phyloP scores from a whole-genome alignment of 1,140 invertebrate species.

The Rhagoletis zephyria region DNA sequence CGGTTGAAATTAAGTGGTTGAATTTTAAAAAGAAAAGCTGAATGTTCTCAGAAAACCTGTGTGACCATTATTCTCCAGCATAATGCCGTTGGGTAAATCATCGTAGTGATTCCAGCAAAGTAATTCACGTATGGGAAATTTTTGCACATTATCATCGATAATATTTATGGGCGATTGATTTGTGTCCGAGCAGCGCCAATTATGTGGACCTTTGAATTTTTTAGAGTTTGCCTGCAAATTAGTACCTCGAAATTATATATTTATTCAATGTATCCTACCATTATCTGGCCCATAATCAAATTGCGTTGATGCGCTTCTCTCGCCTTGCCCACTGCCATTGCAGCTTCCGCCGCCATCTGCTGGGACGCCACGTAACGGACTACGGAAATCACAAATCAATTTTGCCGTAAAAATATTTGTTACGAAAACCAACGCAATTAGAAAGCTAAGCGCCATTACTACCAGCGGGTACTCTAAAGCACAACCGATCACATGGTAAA shows the following conservation, averaged over 20 bases:
- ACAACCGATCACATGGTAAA: conserved; percentile 33
- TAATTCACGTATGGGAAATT: conserved; percentile 65
- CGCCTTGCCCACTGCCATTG: neutral
- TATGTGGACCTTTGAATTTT: conserved; percentile 68
- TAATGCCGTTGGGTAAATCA: conserved; percentile 65
- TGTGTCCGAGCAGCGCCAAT: conserved; percentile 65
- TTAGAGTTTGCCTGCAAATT: conserved; percentile 53
- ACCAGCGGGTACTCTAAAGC: conserved; percentile 54
- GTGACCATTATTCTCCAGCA: conserved; percentile 67
- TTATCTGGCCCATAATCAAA: conserved; percentile 53
- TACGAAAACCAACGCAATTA: conserved; percentile 53
- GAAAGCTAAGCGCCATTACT: conserved; percentile 48
- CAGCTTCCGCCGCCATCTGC: neutral
- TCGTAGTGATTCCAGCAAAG: conserved; percentile 71
- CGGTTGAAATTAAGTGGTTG: neutral
- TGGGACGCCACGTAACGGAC: neutral
- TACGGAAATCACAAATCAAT: conserved; percentile 55
- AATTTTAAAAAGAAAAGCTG: neutral
- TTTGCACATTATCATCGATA: conserved; percentile 62
- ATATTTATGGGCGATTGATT: conserved; percentile 74
- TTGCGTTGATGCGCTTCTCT: neutral
- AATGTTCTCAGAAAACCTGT: conserved; percentile 58
- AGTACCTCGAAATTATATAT: too few relatives aligned
- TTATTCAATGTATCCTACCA: conserved; percentile 34
- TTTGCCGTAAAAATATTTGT: conserved; percentile 54